A percentile compares a stretch with the other conserved stretches of the same genome.
These are phyloP conservation scores for Chelonia mydas DNA, from an alignment of 2,797 vertebrate genomes.

Conservation along the genomic window DNA sequence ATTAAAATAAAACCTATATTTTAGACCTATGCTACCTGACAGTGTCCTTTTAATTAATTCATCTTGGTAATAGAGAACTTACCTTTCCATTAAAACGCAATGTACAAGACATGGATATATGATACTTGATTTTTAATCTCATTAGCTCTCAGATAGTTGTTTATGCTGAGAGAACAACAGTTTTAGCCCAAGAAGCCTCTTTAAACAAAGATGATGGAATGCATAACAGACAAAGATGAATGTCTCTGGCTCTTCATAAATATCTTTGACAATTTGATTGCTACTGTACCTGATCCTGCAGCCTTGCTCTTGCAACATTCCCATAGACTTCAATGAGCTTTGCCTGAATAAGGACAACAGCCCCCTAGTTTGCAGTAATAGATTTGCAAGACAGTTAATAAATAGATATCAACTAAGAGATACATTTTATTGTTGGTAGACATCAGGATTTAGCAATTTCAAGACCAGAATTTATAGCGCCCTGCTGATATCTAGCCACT, in stretches of 20 bases:
- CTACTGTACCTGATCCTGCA: constrained; percentile 31
- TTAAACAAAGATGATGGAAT: constrained; percentile 19
- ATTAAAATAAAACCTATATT: constrained; percentile 41
- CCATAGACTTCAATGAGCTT: constrained; percentile 18
- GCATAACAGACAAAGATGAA: background rate
- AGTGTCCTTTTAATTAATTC: constrained; percentile 37
- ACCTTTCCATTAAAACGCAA: constrained; percentile 27
- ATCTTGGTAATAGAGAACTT: background rate
- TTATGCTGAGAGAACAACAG: constrained; percentile 46
- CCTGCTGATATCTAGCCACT: background rate
- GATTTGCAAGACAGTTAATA: constrained; percentile 15
- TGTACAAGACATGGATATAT: background rate
- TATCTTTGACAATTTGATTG: background rate
- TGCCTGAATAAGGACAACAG: constrained; percentile 54
- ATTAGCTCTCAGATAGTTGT: background rate
- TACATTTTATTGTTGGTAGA: background rate
- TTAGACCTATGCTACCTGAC: constrained; percentile 26
- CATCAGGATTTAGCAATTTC: constrained; percentile 32
- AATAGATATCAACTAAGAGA: constrained; percentile 13
- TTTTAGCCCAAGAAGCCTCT: constrained; percentile 32
- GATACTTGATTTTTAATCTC: constrained; percentile 32
- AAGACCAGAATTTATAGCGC: constrained; percentile 38
- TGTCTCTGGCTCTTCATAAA: constrained; percentile 3
- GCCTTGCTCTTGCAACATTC: constrained; percentile 2
- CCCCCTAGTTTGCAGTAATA: background rate